phyloP scores from a whole-genome alignment of 1,140 invertebrate species.

The Cepaea nemoralis region DNA sequence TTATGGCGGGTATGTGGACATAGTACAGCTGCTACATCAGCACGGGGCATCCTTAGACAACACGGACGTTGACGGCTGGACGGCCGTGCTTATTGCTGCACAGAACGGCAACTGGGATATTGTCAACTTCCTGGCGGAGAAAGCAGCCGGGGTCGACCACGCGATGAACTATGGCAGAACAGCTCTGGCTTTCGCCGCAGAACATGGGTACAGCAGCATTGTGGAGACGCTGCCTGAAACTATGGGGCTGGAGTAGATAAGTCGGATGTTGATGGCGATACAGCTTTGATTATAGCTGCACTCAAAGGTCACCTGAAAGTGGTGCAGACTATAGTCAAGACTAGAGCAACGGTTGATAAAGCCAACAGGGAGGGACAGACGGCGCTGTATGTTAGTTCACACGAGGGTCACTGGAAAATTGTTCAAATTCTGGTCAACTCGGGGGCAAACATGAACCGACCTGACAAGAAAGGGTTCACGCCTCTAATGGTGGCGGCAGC shows the following conservation, averaged over 20 bases:
- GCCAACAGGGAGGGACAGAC: slow-evolving; percentile 56
- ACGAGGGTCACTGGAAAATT: slow-evolving; percentile 15
- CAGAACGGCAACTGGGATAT: slow-evolving; percentile 53
- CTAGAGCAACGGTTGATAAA: slow-evolving; percentile 45
- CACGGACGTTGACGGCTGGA: slow-evolving; percentile 16
- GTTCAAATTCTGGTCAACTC: not conserved
- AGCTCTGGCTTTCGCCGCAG: slow-evolving; percentile 89
- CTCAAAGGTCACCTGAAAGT: slow-evolving; percentile 44
- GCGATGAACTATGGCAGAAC: slow-evolving; percentile 77
- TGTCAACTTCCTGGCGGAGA: slow-evolving; percentile 73
- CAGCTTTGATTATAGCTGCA: slow-evolving; percentile 53
- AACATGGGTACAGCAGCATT: slow-evolving; percentile 91
- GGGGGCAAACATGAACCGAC: not conserved
- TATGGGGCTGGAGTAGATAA: slow-evolving; percentile 87
- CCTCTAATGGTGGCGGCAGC: slow-evolving; percentile 30
- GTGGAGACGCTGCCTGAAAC: slow-evolving; percentile 86
- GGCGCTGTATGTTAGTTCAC: slow-evolving; percentile 55
- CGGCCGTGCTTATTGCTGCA: slow-evolving; percentile 20
- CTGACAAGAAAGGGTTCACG: not conserved
- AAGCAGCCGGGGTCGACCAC: slow-evolving; percentile 73
- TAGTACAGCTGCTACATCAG: not conserved
- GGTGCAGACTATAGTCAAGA: slow-evolving; percentile 49
- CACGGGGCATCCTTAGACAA: slow-evolving; percentile 7
- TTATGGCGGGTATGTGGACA: slow-evolving; percentile 9
- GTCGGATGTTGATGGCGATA: slow-evolving; percentile 64